Base-by-base conservation (phyloP, 2,888 invertebrate species). In the Cheilosia vulpina region DNA sequence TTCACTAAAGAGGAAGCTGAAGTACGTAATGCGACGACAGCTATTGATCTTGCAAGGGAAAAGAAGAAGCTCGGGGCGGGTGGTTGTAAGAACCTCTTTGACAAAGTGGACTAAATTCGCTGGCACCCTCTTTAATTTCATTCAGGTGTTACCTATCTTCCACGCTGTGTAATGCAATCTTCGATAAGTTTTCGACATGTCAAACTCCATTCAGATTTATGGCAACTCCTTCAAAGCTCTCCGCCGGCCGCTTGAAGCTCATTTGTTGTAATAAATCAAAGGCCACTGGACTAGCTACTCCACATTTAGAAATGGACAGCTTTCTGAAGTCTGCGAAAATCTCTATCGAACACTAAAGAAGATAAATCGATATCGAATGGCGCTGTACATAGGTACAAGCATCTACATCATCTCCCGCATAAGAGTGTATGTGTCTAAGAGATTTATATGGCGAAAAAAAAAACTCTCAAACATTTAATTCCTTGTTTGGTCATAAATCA, bases 341-440 rank as follows among this genome's bases (percentile, higher is more conserved):
- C 65, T 76, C 76, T 60, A 82, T 82, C 66, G 66, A 82, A 71
- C 65, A 68, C 72, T 83, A 83, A 83, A 71, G 75, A 89, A 90
- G 90, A 91, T 89, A 90, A 91, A 91, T 91, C 89, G 90, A 90
- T 90, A 90, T 89, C 89, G 90, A 90, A 90, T 91, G 90, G 89
- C 87, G 75, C 68, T 57, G 45, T 34, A 45, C 17, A 69, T 47
- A 53, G 31, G 31, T 31, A 31, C 31, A 9, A 31, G 31, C 9
- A 3, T 31, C 31, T 69, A 77, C 53, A 77, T 69, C 80, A 62
- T 73, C 66, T 53, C 63, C 21, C 17, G 24, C 52, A 19, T 6
- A 41, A 45, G 47, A 41, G n/a, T 47, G 24, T 27, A 1, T 6
- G 27, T 34, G 43, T 47, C 45, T 5, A 57, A 38, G 34, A 65